These are phyloP conservation scores for Heteromurus nitidus DNA, from an alignment of 2,888 invertebrate species.

Conservation along the genomic window DNA sequence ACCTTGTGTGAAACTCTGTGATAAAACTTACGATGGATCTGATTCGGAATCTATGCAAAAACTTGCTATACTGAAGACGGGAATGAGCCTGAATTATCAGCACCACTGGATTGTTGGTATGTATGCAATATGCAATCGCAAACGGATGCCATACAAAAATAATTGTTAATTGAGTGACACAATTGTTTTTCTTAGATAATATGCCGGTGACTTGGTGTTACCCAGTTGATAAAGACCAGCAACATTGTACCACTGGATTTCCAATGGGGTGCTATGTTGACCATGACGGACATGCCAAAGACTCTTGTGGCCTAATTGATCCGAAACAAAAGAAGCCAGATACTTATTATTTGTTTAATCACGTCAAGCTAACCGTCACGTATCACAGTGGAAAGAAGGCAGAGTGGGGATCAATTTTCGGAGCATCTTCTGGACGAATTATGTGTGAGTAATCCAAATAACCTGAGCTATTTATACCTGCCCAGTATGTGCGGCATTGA, in stretches of 20 bases:
- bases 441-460: constrained; percentile 75
- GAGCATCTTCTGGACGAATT: constrained; percentile 91
- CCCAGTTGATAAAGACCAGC: constrained; percentile 77
- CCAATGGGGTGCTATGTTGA: constrained; percentile 92
- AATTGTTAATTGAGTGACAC: background rate
- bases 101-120: constrained; percentile 95
- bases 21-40: constrained; percentile 83
- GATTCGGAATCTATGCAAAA: constrained; percentile 82
- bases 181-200: constrained; percentile 82
- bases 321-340: constrained; percentile 76
- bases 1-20: constrained; percentile 73
- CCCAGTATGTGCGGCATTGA: background rate
- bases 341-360: constrained; percentile 95
- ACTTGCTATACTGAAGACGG: constrained; percentile 89
- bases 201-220: constrained; percentile 99
- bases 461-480: background rate
- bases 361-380: constrained; percentile 93
- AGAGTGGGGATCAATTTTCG: constrained; percentile 89
- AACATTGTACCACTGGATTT: constrained; percentile 95
- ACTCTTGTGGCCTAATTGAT: constrained; percentile 74
- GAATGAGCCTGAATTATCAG: constrained; percentile 95
- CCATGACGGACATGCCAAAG: constrained; percentile 76
- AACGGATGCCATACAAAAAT: too few species aligned
- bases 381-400: constrained; percentile 93
- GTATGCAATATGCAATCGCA: constrained; percentile 75